These are phyloP conservation scores for Myotis myotis DNA, from an alignment of 2,797 vertebrate species.

Conservation along the genomic window DNA sequence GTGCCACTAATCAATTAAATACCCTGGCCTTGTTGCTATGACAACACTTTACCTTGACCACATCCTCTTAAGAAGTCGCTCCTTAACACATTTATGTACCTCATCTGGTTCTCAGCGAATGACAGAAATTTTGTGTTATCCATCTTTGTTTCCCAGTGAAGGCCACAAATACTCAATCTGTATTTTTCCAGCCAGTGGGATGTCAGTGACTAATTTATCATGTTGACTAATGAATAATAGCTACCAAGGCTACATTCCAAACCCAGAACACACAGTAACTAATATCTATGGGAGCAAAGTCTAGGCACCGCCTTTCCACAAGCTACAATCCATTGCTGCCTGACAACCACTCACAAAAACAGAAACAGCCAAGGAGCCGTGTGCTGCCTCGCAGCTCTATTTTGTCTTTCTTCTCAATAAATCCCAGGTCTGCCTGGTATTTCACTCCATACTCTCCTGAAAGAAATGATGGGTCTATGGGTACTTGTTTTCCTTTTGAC, in stretches of 20 bases:
- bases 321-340: background rate
- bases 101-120: background rate
- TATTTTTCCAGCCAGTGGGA: background rate
- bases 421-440: background rate
- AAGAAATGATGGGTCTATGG: background rate
- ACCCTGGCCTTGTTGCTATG: background rate
- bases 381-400: rapidly evolving
- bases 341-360: background rate
- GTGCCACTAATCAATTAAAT: background rate
- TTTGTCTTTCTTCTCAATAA: background rate
- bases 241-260: background rate
- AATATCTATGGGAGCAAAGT: background rate
- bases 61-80: background rate
- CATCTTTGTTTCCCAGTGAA: background rate
- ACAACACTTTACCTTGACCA: background rate
- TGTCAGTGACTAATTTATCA: background rate
- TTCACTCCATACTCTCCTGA: background rate
- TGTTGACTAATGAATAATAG: background rate
- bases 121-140: background rate
- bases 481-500: background rate
- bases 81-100: background rate
- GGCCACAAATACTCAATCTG: background rate
- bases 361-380: background rate
- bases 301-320: background rate
- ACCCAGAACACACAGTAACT: background rate